Base-by-base conservation (phyloP, 1,140 invertebrate species). In the Pseudobourletiella spinata region DNA sequence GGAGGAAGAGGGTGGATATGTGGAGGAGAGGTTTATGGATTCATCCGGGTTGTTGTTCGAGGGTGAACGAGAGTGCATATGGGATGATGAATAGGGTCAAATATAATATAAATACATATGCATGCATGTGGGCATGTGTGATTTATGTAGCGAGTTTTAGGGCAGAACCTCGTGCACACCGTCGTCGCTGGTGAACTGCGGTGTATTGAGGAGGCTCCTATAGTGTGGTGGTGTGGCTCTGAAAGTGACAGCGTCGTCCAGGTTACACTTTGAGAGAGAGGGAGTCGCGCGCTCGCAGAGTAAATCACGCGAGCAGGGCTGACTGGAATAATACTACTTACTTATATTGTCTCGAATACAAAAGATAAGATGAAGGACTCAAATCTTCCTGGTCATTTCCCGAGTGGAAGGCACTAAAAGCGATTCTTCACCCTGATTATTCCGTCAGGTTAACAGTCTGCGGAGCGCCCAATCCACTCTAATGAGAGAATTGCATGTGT, bases 341-440 rank as follows among this genome's bases (percentile, higher is more conserved):
- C n/a, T n/a, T n/a, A n/a, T n/a, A n/a, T 39, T 51, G 48, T 51
- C 22, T 26, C 18, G 25, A 51, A 22, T 51, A 51, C 48, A 51
- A 51, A 51, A 51, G 48, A 51, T 51, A 51, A 51, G 48, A 51
- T 51, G 48, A 51, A 51, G 22, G 48, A 51, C 48, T 51, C 11
- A 51, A 51, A 51, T 25, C 44, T 48, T 48, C 44, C 44, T 48
- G 44, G 44, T 18, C 44, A 51, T 51, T 25, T 51, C 24, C 48
- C 48, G 14, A 25, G 22, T 51, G 48, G 48, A 51, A 51, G 48
- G 48, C 24, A 51, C 48, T 51, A 51, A 51, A 51, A 51, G 28
- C 52, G 52, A 55, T 55, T 32, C 52, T 55, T 39, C n/a, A 35
- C 29, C 20, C 3, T 55, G 52, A 55, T 55, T 55, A 55, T 55